phyloP scores from a whole-genome alignment of 2,113 vertebrate genomes.

The Proteles cristata region DNA sequence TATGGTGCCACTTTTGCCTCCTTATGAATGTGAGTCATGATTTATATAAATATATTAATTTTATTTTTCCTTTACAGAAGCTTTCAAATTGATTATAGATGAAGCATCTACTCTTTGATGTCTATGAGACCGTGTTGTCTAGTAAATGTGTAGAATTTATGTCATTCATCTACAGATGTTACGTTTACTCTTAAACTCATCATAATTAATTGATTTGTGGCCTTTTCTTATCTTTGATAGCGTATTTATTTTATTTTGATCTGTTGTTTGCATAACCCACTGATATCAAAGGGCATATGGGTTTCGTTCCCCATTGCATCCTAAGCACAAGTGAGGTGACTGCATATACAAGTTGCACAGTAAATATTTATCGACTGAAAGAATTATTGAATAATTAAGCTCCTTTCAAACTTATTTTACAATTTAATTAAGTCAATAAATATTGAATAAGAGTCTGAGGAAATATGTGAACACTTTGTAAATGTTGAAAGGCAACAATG shows the following conservation, averaged over 20 bases:
- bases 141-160: background rate
- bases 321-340: background rate
- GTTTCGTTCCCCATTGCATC: background rate
- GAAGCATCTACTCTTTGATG: background rate
- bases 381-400: background rate
- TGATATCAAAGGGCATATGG: background rate
- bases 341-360: background rate
- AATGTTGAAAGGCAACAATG: background rate
- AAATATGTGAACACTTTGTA: background rate
- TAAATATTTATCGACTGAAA: background rate
- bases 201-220: background rate
- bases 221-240: background rate
- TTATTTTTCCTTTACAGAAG: background rate
- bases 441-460: background rate
- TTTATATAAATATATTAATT: background rate
- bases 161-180: background rate
- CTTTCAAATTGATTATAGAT: background rate
- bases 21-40: background rate
- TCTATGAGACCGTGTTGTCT: background rate
- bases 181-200: background rate
- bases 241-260: background rate
- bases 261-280: background rate
- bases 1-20: background rate
- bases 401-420: background rate
- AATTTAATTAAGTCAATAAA: constrained; percentile 10